Percentiles rank a stretch among this genome's conserved stretches.
Conservation (phyloP, 2,888 invertebrate species). For the Apamea anceps region DNA sequence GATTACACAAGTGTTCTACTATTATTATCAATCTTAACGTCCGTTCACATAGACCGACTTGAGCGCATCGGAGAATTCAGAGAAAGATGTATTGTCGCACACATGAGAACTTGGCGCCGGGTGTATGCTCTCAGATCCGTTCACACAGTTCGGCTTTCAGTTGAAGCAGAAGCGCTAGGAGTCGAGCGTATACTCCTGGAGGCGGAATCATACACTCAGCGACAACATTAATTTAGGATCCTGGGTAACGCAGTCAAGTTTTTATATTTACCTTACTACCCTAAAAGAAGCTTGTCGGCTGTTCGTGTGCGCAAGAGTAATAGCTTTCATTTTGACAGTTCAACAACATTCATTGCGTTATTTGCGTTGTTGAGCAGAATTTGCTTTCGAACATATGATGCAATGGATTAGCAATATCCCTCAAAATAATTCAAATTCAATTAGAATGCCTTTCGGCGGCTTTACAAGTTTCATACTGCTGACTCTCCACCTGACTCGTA, state of each 20-base stretch:
- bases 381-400: no score
- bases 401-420: no score
- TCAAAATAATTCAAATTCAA: no score
- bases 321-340: not conserved
- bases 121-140: not conserved
- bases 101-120: not conserved
- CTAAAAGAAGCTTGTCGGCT: not conserved
- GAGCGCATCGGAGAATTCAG: not conserved
- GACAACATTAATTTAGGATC: not conserved
- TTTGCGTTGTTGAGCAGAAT: no score
- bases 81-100: not conserved
- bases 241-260: not conserved
- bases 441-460: not conserved
- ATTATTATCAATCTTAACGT: slow-evolving; percentile 22
- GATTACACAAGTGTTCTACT: slow-evolving; percentile 43
- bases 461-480: not conserved
- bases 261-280: not conserved
- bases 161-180: not conserved
- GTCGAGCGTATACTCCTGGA: not conserved
- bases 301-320: not conserved
- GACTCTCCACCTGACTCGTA: no score
- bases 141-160: not conserved
- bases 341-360: no score
- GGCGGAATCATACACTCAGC: not conserved
- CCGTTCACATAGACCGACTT: not conserved